Base-by-base conservation (phyloP, 2,888 invertebrate species). In the Aproaerema taeniolella region DNA sequence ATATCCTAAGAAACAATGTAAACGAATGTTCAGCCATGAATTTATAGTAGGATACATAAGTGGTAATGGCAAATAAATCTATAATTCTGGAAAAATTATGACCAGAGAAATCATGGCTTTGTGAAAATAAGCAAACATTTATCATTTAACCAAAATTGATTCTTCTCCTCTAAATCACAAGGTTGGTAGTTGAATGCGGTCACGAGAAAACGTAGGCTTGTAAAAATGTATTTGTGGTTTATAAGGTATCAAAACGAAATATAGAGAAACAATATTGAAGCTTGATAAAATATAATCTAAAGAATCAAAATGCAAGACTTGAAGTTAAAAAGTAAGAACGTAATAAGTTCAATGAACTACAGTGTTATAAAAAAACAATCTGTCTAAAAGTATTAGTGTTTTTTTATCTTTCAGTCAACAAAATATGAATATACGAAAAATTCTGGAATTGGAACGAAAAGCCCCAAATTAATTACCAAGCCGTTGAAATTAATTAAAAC, bases 201-300 rank as follows among this genome's bases (percentile, higher is more conserved):
- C 30, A 9, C 11, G n/a, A 9, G 26, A 39, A 39, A 37, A 33
- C 34, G 30, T 35, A 26, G 12, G 28, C 31, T 20, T 33, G 26
- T 37, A 32, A 38, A 33, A 31, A 29, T 41, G 16, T 41, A 41
- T 24, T 34, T 13, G 33, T 38, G 40, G 10, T 38, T 42, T 34
- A 39, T 42, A 36, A 31, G 39, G 30, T 39, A 37, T 41, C 30
- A 37, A 39, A 31, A 29, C 20, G 31, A 11, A 39, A 31, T 20
- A 20, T 33, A 24, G 39, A 34, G 43, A 43, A 41, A 46, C 46
- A 46, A 43, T 37, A 39, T 43, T 39, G 43, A 43, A 45, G 33
- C 38, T 29, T 33, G 16, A 31, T 14, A 25, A 34, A 35, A 29
- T 35, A n/a, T 26, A 20, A 20, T 20, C 8, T 20, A 20, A n/a